Conservation (phyloP, 35 echinoderm and acorn worm genomes). For the Nesometra sesokonis region DNA sequence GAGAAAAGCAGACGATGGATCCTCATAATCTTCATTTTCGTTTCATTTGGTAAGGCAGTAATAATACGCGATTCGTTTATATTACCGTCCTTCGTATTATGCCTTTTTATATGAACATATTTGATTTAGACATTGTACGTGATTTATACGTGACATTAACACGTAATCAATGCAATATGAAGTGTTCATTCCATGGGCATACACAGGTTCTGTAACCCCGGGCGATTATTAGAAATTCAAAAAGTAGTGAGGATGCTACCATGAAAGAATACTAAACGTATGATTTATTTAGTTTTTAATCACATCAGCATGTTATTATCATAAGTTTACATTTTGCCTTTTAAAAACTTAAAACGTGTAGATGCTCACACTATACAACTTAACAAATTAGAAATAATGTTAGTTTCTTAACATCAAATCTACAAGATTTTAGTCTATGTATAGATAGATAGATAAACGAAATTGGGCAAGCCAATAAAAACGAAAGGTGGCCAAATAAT, state of each 20-base stretch:
- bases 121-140: neutral
- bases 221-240: neutral
- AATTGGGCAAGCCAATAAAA: no score
- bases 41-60: neutral
- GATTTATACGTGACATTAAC: neutral
- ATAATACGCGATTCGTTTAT: neutral
- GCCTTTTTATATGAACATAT: neutral
- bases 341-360: no score
- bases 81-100: neutral
- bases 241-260: neutral
- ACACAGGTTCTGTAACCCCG: neutral
- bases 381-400: no score
- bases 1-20: neutral
- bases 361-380: no score
- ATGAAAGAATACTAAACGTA: neutral
- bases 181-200: neutral
- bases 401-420: no score
- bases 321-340: no score
- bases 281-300: neutral
- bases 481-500: no score
- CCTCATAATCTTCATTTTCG: neutral
- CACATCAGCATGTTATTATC: no score
- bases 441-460: no score
- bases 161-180: neutral
- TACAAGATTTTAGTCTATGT: no score